phyloP scores from a whole-genome alignment of 2,888 invertebrate species.

The Trissolcus brochymenae region DNA sequence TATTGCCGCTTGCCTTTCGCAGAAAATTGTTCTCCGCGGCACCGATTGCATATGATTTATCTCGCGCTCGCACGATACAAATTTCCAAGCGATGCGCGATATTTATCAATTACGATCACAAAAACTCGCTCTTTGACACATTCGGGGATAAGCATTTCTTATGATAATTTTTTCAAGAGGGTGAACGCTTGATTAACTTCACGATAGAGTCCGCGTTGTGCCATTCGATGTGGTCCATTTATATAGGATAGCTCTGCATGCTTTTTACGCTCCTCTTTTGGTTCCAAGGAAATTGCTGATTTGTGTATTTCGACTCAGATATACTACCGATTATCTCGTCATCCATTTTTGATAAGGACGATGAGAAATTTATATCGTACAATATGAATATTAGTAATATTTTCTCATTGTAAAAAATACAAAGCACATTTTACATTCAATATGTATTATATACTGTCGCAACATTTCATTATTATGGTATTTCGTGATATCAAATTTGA shows the following conservation, averaged over 20 bases:
- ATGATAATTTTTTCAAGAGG: constrained; percentile 34
- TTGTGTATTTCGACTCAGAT: neutral
- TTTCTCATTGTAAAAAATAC: no score
- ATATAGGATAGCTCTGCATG: constrained; percentile 2
- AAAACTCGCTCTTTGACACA: constrained; percentile 18
- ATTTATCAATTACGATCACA: constrained; percentile 47
- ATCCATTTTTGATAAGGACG: no score
- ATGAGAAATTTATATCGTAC: no score
- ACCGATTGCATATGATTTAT: constrained; percentile 55
- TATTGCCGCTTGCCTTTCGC: constrained; percentile 52
- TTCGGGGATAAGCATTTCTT: constrained; percentile 36
- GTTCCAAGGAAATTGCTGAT: constrained; percentile 5
- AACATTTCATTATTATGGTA: no score
- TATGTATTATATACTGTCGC: no score
- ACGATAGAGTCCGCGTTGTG: constrained; percentile 13
- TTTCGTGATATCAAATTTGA: no score
- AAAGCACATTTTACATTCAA: no score
- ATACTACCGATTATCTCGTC: no score
- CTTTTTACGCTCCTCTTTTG: neutral
- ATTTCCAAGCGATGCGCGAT: constrained; percentile 44
- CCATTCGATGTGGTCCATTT: constrained; percentile 26
- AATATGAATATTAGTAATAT: no score
- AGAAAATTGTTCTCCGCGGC: constrained; percentile 57
- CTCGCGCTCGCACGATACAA: constrained; percentile 40
- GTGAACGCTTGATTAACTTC: constrained; percentile 24